phyloP scores from a whole-genome alignment of 1,140 invertebrate species.

The Bombus breviceps region DNA sequence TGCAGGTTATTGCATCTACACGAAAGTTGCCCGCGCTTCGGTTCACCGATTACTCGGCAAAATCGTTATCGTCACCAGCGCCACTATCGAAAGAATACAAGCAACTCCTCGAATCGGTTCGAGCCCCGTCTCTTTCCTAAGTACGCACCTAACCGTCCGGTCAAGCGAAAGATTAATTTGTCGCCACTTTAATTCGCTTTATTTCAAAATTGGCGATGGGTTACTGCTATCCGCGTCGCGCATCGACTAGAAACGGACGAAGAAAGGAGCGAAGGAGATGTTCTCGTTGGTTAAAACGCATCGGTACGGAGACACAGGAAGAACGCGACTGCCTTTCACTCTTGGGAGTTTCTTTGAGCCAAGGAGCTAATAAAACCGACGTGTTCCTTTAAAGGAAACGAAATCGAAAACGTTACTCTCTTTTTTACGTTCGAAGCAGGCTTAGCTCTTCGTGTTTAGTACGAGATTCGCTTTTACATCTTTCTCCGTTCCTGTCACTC shows the following conservation, averaged over 20 bases:
- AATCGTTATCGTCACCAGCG: slow-evolving; percentile 42
- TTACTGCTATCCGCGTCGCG: neutral
- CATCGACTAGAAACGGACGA: slow-evolving; percentile 4
- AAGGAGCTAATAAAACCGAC: slow-evolving; percentile 22
- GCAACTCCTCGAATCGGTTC: neutral
- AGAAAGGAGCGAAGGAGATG: neutral
- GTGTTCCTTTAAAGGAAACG: slow-evolving; percentile 40
- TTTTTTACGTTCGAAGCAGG: slow-evolving; percentile 34
- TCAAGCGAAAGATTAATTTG: neutral
- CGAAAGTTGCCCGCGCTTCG: slow-evolving; percentile 39
- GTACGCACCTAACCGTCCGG: neutral
- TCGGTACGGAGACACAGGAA: slow-evolving; percentile 11
- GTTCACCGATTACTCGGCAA: slow-evolving; percentile 54
- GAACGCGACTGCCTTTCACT: slow-evolving; percentile 45
- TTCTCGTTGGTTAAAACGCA: slow-evolving; percentile 30
- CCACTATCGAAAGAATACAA: neutral
- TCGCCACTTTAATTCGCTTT: neutral
- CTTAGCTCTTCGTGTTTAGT: neutral
- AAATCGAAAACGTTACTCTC: slow-evolving; percentile 50
- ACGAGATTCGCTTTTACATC: neutral
- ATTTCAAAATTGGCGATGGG: neutral
- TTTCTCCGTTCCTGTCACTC: neutral
- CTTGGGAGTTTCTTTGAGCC: slow-evolving; percentile 37
- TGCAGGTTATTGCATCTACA: slow-evolving; percentile 41
- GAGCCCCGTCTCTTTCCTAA: neutral